phyloP scores from a whole-genome alignment of 1,140 invertebrate species.

The Saccostrea cuccullata region DNA sequence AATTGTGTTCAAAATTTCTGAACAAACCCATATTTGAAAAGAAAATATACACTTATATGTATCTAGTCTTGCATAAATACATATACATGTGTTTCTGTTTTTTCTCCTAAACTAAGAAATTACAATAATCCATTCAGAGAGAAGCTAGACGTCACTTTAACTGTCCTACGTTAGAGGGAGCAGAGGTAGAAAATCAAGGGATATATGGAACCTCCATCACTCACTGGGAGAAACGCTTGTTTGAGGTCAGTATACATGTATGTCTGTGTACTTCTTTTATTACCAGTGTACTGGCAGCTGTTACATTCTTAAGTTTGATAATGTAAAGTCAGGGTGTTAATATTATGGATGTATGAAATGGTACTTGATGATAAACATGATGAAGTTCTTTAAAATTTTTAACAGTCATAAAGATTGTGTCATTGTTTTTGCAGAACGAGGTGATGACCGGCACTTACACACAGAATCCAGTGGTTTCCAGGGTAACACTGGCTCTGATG shows the following conservation, averaged over 20 bases:
- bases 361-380: neutral
- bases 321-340: no score
- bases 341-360: no score
- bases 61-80: no score
- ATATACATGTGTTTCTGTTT: no score
- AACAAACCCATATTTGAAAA: no score
- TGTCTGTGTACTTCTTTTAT: neutral
- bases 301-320: no score
- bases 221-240: conserved; percentile 99
- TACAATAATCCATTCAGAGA: neutral
- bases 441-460: conserved; percentile 99
- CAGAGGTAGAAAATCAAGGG: conserved; percentile 96
- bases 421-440: conserved; percentile 88
- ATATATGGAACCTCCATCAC: conserved; percentile 92
- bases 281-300: no score
- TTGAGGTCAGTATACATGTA: conserved; percentile 87
- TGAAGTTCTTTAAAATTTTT: neutral
- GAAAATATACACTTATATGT: no score
- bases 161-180: conserved; percentile 94
- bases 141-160: conserved; percentile 92
- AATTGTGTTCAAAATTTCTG: no score
- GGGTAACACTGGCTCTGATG: conserved; percentile 97
- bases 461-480: conserved; percentile 97
- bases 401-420: neutral
- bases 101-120: no score